Base-by-base conservation (phyloP, 2,797 vertebrate genomes). In the Amniataba percoides region DNA sequence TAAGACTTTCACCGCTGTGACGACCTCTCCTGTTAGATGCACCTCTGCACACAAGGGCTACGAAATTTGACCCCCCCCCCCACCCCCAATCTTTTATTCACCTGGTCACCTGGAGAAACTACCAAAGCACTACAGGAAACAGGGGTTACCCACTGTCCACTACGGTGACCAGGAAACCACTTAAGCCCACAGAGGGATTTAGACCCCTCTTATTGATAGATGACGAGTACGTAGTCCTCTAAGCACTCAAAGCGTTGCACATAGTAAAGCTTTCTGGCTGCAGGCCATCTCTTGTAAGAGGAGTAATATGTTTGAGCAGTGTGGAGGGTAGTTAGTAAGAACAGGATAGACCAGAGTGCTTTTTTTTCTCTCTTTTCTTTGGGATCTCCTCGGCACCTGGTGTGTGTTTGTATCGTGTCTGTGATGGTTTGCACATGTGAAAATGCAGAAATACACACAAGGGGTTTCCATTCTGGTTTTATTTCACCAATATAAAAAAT, bases 41-140 rank as follows among this genome's bases (percentile, higher is more conserved):
- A 55, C 31, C 3, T 61, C 57, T 72, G 58, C 21, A 62, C 11
- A 27, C 0, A 8, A 62, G 31, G 63, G 25, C 88, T 21, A 27
- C 83, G 1, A 93, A 91, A 46, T 89, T 31, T 94, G 0, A 92
- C 94, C 0, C 57, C 21, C 15, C 4, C 14, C 11, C 27, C 3
- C 27, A 3, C 27, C 27, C 27, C n/a, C n/a, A n/a, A n/a, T 43
- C 8, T 58, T 51, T 67, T 0, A 67, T 67, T 46, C 78, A 89
- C 59, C 60, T 76, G 49, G 27, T 93, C 19, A 65, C 94, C 53
- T 36, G 18, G 66, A 36, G 31, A 63, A 69, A 53, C 45, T 58
- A 62, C 49, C 27, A 14, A 53, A 57, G 39, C 40, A 62, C 58
- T 31, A 14, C 4, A 45, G 45, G 53, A 66, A 71, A n/a, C 14